phyloP scores from a whole-genome alignment of 2,797 vertebrate species.

The Sorex maritimensis region DNA sequence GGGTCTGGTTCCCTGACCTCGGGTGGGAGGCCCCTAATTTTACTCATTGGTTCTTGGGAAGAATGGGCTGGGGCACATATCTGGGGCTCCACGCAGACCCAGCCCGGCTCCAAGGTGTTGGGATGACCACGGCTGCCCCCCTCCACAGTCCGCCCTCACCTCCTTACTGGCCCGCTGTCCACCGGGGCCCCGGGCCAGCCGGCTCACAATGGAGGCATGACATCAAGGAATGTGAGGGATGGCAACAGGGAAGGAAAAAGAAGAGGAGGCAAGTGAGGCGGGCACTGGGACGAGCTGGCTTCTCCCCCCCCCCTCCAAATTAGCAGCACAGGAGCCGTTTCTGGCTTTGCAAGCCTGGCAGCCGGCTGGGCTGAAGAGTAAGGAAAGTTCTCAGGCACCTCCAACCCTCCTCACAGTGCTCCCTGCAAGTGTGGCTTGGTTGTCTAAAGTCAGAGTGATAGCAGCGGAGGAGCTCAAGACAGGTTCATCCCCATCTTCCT shows the following conservation, averaged over 20 bases:
- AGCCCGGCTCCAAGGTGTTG: slow-evolving; percentile 74
- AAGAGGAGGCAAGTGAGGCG: not conserved
- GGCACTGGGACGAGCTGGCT: not conserved
- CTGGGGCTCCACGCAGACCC: slow-evolving; percentile 74
- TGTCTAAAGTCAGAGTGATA: not conserved
- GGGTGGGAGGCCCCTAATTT: slow-evolving; percentile 82
- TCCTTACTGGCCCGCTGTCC: not conserved
- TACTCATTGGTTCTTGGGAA: slow-evolving; percentile 80
- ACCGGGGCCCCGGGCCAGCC: not conserved
- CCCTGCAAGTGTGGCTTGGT: not conserved
- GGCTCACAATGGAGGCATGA: slow-evolving; percentile 85
- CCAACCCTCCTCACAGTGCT: not conserved
- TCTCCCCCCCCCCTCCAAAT: not conserved
- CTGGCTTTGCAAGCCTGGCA: not conserved
- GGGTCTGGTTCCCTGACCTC: slow-evolving; percentile 70
- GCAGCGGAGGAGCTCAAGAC: not conserved
- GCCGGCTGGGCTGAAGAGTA: not conserved
- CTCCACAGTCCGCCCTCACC: slow-evolving; percentile 40
- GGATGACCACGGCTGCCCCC: slow-evolving; percentile 51
- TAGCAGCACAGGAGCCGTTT: not conserved
- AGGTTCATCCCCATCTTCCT: not conserved
- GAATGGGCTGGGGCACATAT: slow-evolving; percentile 76
- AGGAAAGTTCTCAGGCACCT: not conserved
- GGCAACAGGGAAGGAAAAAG: slow-evolving; percentile 45
- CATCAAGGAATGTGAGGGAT: slow-evolving; percentile 76